Percentiles rank a stretch among this genome's conserved stretches.
These are phyloP conservation scores for Coracias cyanogaster DNA, from an alignment of 2,797 vertebrate genomes.

Conservation along the genomic window DNA sequence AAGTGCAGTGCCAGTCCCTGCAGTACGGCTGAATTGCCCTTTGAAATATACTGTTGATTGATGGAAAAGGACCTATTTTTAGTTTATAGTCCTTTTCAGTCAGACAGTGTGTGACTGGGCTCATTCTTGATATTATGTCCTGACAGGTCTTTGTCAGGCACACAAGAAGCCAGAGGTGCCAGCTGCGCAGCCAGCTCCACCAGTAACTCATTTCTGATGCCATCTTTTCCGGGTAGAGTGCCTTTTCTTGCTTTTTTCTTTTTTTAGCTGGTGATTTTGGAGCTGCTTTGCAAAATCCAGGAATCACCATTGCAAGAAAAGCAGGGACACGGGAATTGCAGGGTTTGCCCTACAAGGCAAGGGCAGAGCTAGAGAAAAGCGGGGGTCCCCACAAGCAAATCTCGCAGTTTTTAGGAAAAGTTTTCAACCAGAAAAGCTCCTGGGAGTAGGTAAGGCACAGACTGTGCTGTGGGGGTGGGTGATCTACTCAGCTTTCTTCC, in stretches of 20 bases:
- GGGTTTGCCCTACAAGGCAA: not conserved
- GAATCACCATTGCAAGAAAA: not conserved
- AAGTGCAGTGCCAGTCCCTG: not conserved
- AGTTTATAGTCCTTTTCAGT: not conserved
- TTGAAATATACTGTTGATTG: not conserved
- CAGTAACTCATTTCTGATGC: not conserved
- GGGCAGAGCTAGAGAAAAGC: not conserved
- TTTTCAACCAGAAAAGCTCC: not conserved
- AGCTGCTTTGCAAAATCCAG: not conserved
- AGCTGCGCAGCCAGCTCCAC: not conserved
- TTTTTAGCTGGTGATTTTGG: not conserved
- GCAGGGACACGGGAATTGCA: not conserved
- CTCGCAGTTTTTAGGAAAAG: not conserved
- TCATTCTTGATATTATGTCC: not conserved
- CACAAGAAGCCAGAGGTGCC: not conserved
- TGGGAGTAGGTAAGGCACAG: not conserved
- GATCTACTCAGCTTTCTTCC: not conserved
- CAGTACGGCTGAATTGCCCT: not conserved
- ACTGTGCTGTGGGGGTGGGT: not conserved
- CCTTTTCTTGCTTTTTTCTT: not conserved
- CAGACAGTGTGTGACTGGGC: not conserved
- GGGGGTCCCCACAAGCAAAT: rapidly evolving
- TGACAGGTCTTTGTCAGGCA: not conserved
- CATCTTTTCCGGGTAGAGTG: not conserved
- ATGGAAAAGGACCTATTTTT: constrained; percentile 4